These are phyloP conservation scores for Drosophila truncata DNA, from an alignment of 1,140 invertebrate genomes.

Conservation along the genomic window DNA sequence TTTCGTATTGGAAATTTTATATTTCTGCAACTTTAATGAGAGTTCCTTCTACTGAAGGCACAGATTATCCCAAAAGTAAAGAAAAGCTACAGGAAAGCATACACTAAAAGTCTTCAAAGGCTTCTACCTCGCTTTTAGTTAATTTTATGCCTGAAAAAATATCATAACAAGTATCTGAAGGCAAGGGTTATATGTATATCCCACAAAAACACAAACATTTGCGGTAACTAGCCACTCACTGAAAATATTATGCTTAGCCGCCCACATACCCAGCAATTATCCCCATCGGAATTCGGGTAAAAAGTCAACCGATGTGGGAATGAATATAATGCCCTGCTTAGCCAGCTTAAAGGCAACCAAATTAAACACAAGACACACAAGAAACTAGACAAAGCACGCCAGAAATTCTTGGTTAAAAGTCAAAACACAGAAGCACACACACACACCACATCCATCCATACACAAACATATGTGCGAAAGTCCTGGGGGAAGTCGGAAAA, in stretches of 20 bases:
- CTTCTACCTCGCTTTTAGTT: neutral
- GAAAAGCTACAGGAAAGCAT: neutral
- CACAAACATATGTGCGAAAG: constrained; percentile 17
- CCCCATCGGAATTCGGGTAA: constrained; percentile 24
- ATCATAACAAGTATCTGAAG: neutral
- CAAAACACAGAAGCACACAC: constrained; percentile 27
- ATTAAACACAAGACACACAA: constrained; percentile 25
- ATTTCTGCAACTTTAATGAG: neutral
- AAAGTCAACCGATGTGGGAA: constrained; percentile 34
- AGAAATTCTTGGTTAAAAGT: constrained; percentile 57
- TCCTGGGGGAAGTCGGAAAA: constrained; percentile 13
- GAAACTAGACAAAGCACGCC: constrained; percentile 39
- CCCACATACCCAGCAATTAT: constrained; percentile 34
- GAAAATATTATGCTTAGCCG: constrained; percentile 28
- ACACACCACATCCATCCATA: constrained; percentile 14
- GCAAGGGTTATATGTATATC: neutral
- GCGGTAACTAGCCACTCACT: constrained; percentile 1
- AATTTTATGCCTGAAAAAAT: neutral
- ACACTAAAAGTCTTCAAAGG: no score
- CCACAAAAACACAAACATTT: constrained; percentile 8
- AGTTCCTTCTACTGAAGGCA: no score
- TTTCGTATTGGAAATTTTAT: neutral
- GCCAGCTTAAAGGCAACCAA: constrained; percentile 33
- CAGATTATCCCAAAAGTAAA: neutral
- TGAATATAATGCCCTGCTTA: constrained; percentile 45